phyloP scores from a whole-genome alignment of 1,140 invertebrate species.

The Pemphigus obesinymphae region DNA sequence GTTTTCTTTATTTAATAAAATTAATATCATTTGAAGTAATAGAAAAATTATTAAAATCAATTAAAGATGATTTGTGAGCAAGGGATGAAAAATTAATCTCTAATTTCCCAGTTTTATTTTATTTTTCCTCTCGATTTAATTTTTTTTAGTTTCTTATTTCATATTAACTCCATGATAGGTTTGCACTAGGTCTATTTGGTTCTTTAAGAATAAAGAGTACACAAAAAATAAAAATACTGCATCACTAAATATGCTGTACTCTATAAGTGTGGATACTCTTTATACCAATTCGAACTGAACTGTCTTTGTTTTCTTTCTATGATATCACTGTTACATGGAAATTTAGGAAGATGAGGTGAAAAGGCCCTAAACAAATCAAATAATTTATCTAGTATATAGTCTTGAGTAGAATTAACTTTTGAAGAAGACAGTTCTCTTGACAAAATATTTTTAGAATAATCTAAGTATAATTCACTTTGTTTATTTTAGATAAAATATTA shows the following conservation, averaged over 20 bases:
- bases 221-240: background rate
- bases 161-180: background rate
- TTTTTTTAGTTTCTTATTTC: background rate
- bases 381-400: background rate
- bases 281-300: background rate
- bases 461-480: background rate
- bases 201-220: background rate
- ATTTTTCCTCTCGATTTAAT: background rate
- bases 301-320: background rate
- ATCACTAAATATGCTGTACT: slow-evolving; percentile 14
- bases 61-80: background rate
- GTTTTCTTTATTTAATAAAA: background rate
- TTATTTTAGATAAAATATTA: background rate
- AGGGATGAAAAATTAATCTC: background rate
- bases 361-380: background rate
- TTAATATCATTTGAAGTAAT: background rate
- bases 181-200: background rate
- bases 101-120: slow-evolving; percentile 7
- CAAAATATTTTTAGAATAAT: background rate
- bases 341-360: background rate
- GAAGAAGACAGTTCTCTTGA: background rate
- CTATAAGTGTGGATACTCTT: background rate
- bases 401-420: background rate
- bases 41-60: background rate
- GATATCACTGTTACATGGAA: background rate